Conservation (phyloP, 2,113 vertebrate genomes). For the Azemiops feae region DNA sequence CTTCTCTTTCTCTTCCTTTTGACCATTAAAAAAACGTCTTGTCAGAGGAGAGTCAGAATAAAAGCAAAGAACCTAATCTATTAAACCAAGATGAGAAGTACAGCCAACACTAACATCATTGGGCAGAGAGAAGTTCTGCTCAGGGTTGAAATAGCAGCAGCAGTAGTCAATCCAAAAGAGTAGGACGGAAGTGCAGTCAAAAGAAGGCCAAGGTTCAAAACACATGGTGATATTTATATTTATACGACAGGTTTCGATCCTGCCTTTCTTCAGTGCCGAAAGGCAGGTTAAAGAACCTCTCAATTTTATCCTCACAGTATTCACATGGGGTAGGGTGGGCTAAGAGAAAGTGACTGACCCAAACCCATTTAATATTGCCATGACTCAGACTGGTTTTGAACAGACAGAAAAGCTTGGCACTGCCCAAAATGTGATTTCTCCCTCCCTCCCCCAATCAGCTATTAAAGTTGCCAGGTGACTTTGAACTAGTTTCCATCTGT, state of each 20-base stretch:
- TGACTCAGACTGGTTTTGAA: background rate
- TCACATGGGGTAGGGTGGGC: background rate
- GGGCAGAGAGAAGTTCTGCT: background rate
- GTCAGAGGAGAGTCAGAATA: background rate
- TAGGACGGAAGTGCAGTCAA: background rate
- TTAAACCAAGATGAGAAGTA: background rate
- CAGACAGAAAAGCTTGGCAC: background rate
- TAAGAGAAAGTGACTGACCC: background rate
- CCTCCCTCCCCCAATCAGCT: background rate
- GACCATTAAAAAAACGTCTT: background rate
- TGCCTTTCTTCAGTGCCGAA: background rate
- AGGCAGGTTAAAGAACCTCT: background rate
- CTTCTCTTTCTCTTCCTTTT: background rate
- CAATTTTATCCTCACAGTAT: background rate
- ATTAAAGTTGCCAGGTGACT: background rate
- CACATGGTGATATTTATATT: background rate
- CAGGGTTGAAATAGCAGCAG: background rate
- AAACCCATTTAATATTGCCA: background rate
- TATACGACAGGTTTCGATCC: background rate
- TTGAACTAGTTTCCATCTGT: background rate
- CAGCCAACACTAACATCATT: background rate
- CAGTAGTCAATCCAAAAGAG: background rate
- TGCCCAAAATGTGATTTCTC: background rate
- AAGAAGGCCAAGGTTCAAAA: background rate
- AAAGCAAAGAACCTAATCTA: background rate